phyloP scores from a whole-genome alignment of 2,113 vertebrate genomes.

The zebrafish (Danio rerio) region GRCz12tu NC_133188.1:39597001-39597500 shows the following conservation, averaged over 20 bases:
- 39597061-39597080: background rate
- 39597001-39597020: too few species aligned
- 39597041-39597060: background rate
- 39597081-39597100: too few species aligned
- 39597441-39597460: slow-evolving; percentile 34
- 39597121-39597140: too few species aligned
- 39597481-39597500: background rate
- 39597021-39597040: background rate
- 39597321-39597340: background rate
- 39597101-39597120: too few species aligned
- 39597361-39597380: slow-evolving; percentile 8
- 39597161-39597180: background rate
- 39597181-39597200: background rate
- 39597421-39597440: slow-evolving; percentile 17
- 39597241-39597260: background rate
- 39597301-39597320: background rate
- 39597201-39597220: background rate
- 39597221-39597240: background rate
- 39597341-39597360: slow-evolving; percentile 18
- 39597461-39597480: background rate
- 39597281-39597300: background rate
- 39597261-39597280: background rate
- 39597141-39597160: background rate
- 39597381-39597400: slow-evolving; percentile 23
- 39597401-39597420: slow-evolving; percentile 3